phyloP scores from a whole-genome alignment of 1,140 invertebrate species.

The Drosophila cardini region DNA sequence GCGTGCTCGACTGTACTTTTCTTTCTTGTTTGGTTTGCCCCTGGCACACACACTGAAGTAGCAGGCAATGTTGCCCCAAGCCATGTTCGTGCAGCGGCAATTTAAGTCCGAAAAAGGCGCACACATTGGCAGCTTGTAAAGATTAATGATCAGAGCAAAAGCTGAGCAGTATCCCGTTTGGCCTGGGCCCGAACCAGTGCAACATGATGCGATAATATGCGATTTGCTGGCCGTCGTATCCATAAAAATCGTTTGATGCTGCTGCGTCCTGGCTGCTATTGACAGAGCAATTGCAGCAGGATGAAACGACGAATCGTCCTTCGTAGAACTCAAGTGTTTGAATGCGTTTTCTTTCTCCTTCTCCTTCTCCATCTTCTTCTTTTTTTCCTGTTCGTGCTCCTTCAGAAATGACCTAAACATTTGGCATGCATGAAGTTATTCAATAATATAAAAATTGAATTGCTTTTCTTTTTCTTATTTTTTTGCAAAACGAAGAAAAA shows the following conservation, averaged over 20 bases:
- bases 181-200: conserved; percentile 26
- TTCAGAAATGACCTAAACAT: conserved; percentile 54
- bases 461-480: too few relatives aligned
- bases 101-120: conserved; percentile 77
- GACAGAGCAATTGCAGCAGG: conserved; percentile 71
- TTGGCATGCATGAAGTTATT: conserved; percentile 80
- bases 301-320: conserved; percentile 62
- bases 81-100: conserved; percentile 54
- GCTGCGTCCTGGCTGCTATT: conserved; percentile 59
- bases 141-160: conserved; percentile 74
- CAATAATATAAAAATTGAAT: conserved; percentile 83
- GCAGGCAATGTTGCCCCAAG: conserved; percentile 19
- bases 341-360: conserved; percentile 10
- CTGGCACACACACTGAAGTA: conserved; percentile 30
- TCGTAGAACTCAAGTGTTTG: conserved; percentile 34
- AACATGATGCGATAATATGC: conserved; percentile 76
- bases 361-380: background rate
- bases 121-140: conserved; percentile 81
- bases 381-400: background rate
- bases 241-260: conserved; percentile 71
- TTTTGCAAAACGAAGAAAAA: conserved; percentile 15
- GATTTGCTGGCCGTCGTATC: conserved; percentile 73
- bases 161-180: conserved; percentile 26
- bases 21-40: background rate
- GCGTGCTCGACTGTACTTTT: too few relatives aligned